These are phyloP conservation scores for Psilopsiagon aymara DNA, from an alignment of 2,113 vertebrate genomes.

Conservation along the genomic window DNA sequence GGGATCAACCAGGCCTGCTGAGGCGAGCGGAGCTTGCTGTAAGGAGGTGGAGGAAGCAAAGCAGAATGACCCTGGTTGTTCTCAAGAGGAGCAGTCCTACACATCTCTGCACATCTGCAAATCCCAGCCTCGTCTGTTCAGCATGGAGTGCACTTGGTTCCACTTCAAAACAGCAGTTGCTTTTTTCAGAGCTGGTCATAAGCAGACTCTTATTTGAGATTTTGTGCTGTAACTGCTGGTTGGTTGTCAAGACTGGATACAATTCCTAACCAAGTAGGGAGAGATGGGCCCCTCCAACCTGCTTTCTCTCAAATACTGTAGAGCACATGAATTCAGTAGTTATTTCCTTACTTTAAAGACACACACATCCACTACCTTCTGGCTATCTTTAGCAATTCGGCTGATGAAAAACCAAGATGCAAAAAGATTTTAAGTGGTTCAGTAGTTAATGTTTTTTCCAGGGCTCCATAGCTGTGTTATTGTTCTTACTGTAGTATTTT, in stretches of 20 bases:
- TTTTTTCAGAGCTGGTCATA: neutral
- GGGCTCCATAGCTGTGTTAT: conserved; percentile 12
- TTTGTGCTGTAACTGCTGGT: neutral
- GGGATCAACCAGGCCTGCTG: conserved; percentile 32
- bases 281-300: conserved; percentile 35
- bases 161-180: neutral
- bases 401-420: conserved; percentile 68
- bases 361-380: conserved; percentile 32
- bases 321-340: conserved; percentile 35
- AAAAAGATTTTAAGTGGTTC: conserved; percentile 50
- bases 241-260: neutral
- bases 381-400: conserved; percentile 39
- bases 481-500: conserved; percentile 63
- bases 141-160: neutral
- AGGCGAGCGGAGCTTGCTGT: neutral
- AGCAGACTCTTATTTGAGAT: neutral
- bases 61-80: neutral
- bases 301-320: neutral
- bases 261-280: neutral
- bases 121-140: accelerated
- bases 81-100: neutral
- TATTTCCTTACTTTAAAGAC: conserved; percentile 57
- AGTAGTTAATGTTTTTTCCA: conserved; percentile 67
- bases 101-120: conserved; percentile 24
- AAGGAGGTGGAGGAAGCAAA: neutral